Base-by-base conservation (phyloP, 2,113 vertebrate genomes). In the Acrocephalus arundinaceus region DNA sequence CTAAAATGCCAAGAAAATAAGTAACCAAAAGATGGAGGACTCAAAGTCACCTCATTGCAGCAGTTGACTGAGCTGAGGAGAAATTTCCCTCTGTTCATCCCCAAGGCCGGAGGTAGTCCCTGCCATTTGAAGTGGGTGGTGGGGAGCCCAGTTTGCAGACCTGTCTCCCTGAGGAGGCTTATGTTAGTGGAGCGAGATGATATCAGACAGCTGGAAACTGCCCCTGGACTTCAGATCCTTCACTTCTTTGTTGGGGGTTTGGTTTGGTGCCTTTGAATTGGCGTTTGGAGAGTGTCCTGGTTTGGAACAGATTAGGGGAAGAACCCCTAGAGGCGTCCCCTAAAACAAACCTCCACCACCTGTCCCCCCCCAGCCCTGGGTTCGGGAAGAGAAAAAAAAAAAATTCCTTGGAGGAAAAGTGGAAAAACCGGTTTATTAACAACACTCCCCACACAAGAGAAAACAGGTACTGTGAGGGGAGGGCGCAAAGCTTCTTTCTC, bases 11-110 rank as follows among this genome's bases (percentile, higher is more conserved):
- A 74, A 85, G 93, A 95, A 84, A 97, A 87, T 77, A 97, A 97
- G 93, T 95, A 95, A 93, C 79, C 74, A 73, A 76, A 97, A 97
- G 87, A 65, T 95, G 94, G 94, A 97, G 72, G 95, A 67, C 71
- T 94, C 58, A 8, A 91, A 96, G 80, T 65, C 65, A 61, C 85
- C 81, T 86, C 63, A 57, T 54, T 81, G 82, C 66, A 78, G 61
- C 65, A 79, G 67, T 65, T 16, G 33, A 95, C 59, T 85, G 57
- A 67, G 67, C 43, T 49, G 67, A 94, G 87, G 67, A 27, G 54
- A 91, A 71, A 55, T 87, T 45, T 92, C 57, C 13, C n/a, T 80
- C 55, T 48, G 11, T 58, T 76, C 28, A 48, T 31, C 35, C 48
- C 39, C 13, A 45, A 74, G 65, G 62, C 45, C 87, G 37, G 59